phyloP scores from a whole-genome alignment of 2,113 vertebrate species.

The Leucosticte australis region DNA sequence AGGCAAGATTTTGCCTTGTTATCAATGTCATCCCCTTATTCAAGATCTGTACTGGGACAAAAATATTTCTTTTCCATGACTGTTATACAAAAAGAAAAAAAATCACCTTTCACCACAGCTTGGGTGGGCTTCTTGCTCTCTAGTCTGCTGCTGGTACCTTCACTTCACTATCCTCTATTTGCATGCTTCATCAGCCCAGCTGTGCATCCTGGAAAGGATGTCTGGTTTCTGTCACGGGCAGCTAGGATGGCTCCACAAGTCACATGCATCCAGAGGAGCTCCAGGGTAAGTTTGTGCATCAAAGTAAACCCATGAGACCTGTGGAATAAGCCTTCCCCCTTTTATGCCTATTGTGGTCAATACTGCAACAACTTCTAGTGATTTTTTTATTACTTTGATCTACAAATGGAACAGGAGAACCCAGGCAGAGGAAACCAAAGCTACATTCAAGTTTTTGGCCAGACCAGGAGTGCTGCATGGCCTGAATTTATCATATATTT shows the following conservation, averaged over 20 bases:
- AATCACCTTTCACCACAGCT: not conserved
- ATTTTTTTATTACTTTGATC: not conserved
- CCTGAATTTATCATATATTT: not conserved
- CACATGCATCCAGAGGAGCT: not conserved
- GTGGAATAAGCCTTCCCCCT: not conserved
- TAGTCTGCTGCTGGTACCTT: not conserved
- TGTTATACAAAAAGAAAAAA: not conserved
- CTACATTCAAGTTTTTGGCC: not conserved
- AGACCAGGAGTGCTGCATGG: not conserved
- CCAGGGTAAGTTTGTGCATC: not conserved
- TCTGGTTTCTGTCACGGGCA: conserved; percentile 21
- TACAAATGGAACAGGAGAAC: not conserved
- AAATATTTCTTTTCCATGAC: not conserved
- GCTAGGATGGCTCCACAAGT: not conserved
- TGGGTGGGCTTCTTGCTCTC: not conserved
- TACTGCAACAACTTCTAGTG: not conserved
- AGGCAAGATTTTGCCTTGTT: not conserved
- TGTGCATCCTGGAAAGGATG: conserved; percentile 32
- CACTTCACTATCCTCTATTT: not conserved
- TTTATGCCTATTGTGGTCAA: not conserved
- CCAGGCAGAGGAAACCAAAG: not conserved
- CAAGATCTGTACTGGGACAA: not conserved
- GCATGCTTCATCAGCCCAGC: not conserved
- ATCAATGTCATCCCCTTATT: not conserved
- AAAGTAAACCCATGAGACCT: not conserved